These are phyloP conservation scores for Trematomus loennbergii DNA, from an alignment of 2,113 vertebrate species.

Conservation along the genomic window DNA sequence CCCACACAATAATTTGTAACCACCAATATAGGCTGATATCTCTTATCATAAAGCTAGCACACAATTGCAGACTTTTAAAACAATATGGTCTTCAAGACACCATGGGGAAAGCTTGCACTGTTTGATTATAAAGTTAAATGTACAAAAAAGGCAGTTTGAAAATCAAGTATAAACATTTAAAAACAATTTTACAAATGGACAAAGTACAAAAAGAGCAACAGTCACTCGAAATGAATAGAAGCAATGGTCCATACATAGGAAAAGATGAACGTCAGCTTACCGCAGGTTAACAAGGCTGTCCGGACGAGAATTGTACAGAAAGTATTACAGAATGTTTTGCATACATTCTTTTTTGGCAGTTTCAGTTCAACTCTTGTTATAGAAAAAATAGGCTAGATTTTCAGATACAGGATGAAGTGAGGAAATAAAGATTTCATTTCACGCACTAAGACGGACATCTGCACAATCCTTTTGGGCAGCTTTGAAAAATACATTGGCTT, in stretches of 20 bases:
- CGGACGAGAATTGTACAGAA: constrained; percentile 80
- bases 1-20: constrained; percentile 91
- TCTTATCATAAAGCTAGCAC: constrained; percentile 89
- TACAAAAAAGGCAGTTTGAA: constrained; percentile 99
- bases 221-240: constrained; percentile 84
- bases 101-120: constrained; percentile 93
- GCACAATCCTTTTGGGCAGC: constrained; percentile 67
- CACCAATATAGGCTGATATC: constrained; percentile 89
- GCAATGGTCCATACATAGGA: constrained; percentile 68
- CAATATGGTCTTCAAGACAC: constrained; percentile 95
- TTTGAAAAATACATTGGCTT: constrained; percentile 75
- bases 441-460: constrained; percentile 65
- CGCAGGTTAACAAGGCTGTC: constrained; percentile 68
- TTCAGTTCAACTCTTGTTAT: constrained; percentile 76
- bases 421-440: constrained; percentile 60
- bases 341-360: constrained; percentile 87
- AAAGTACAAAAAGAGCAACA: constrained; percentile 95
- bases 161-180: constrained; percentile 99
- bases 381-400: constrained; percentile 66
- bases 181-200: constrained; percentile 99
- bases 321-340: constrained; percentile 80
- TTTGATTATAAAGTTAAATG: constrained; percentile 88
- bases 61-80: constrained; percentile 88
- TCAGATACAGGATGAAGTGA: constrained; percentile 31
- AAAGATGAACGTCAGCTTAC: constrained; percentile 63